Percentiles rank a stretch among this genome's conserved stretches.
Evolutionary conservation across 2,888 invertebrate genomes (phyloP).

Genomic region (Hydrotaea diabolus): DNA sequence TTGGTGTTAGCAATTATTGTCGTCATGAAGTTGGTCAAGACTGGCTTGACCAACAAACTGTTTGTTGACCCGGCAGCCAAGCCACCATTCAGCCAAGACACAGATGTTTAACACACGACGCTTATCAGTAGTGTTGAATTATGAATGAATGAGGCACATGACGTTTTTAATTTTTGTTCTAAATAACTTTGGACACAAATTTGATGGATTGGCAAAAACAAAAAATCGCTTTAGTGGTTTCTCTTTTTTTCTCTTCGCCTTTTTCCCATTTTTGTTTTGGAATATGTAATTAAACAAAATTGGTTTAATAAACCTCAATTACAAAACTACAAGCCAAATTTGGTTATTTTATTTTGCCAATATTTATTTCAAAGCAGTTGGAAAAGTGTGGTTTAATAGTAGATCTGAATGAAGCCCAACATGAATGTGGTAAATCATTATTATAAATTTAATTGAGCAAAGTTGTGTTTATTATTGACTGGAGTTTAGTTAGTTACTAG

Average conservation of each 20-base stretch:
- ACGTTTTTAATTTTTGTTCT: not conserved
- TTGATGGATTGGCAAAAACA: not conserved
- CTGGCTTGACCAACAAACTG: not conserved
- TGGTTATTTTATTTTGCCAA: slow-evolving; percentile 1
- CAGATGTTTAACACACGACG: not conserved
- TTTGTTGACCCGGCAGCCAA: too few relatives aligned
- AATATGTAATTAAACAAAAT: not conserved
- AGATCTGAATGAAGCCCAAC: too few relatives aligned
- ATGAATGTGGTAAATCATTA: too few relatives aligned
- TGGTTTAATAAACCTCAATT: not conserved
- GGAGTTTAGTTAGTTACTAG: too few relatives aligned
- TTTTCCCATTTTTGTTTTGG: not conserved
- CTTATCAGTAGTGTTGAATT: not conserved
- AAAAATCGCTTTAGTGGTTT: not conserved
- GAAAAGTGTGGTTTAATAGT: not conserved
- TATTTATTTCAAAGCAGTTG: not conserved
- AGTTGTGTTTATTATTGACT: too few relatives aligned
- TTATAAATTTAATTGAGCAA: too few relatives aligned
- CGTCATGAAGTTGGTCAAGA: not conserved
- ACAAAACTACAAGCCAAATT: not conserved
- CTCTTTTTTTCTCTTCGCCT: not conserved
- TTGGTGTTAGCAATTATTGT: not conserved
- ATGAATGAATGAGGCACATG: not conserved
- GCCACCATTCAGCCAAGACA: not conserved
- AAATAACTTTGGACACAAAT: not conserved